phyloP scores from a whole-genome alignment of 2,888 invertebrate species.

The Isoperla grammatica region DNA sequence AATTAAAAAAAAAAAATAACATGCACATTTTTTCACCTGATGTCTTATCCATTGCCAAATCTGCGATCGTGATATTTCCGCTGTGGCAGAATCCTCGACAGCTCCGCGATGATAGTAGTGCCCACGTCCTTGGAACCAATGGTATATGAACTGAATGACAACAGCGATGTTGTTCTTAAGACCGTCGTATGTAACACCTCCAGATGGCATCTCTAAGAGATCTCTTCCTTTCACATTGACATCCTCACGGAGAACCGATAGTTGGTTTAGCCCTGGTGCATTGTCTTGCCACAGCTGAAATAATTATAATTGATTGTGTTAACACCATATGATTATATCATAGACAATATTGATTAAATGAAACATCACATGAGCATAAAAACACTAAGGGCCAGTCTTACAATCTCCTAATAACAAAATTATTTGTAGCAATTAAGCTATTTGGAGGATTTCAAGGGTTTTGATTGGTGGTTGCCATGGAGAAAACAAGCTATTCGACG shows the following conservation, averaged over 20 bases:
- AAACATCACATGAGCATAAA: conserved; percentile 30
- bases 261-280: conserved; percentile 48
- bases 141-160: conserved; percentile 59
- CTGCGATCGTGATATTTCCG: conserved; percentile 66
- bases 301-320: too few species aligned
- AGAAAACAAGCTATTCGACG: too few species aligned
- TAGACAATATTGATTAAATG: conserved; percentile 19
- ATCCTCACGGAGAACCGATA: conserved; percentile 43
- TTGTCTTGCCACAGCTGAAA: conserved; percentile 52
- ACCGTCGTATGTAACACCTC: conserved; percentile 58
- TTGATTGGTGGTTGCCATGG: too few species aligned
- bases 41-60: conserved; percentile 71
- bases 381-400: too few species aligned
- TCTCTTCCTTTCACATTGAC: conserved; percentile 46
- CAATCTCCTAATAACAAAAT: too few species aligned
- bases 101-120: conserved; percentile 59
- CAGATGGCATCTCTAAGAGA: conserved; percentile 54
- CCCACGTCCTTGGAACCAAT: conserved; percentile 62
- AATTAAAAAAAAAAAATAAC: too few species aligned
- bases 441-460: too few species aligned
- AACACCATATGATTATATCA: conserved; percentile 23
- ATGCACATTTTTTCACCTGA: too few species aligned
- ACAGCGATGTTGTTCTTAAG: conserved; percentile 60
- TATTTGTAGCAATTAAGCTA: too few species aligned
- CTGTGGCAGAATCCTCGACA: conserved; percentile 69